Evolutionary conservation across 2,888 invertebrate genomes (phyloP).

Genomic region (Lampropteryx suffumata): DNA sequence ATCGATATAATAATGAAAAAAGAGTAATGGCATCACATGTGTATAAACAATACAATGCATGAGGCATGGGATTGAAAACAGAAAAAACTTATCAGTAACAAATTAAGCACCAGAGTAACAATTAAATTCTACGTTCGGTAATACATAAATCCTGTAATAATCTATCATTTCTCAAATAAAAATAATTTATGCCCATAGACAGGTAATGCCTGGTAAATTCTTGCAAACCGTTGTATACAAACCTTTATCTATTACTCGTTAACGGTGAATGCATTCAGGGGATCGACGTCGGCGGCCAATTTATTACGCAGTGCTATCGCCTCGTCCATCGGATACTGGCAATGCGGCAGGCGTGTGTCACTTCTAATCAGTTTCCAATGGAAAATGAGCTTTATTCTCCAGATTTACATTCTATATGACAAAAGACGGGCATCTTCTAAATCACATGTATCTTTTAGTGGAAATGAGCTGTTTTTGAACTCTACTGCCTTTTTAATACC

Average conservation of each 20-base stretch:
- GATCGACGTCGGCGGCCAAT: conserved; percentile 63
- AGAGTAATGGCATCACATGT: conserved; percentile 1
- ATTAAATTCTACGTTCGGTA: no score
- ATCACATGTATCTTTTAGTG: no score
- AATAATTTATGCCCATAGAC: conserved; percentile 13
- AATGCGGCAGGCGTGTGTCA: conserved; percentile 20
- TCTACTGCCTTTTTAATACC: no score
- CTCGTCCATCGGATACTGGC: conserved; percentile 53
- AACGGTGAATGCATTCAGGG: conserved; percentile 65
- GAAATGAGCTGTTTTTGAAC: no score
- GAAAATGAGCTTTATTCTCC: conserved; percentile 12
- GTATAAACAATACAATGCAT: no score
- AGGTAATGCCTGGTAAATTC: conserved; percentile 18
- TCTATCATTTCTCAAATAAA: conserved; percentile 10
- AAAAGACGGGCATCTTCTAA: not conserved
- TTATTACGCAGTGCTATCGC: conserved; percentile 67
- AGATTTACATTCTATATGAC: not conserved
- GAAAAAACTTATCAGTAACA: no score
- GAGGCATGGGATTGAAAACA: no score
- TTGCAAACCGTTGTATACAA: conserved; percentile 18
- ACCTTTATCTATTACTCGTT: conserved; percentile 51
- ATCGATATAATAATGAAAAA: conserved; percentile 5
- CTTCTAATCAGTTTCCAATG: conserved; percentile 15
- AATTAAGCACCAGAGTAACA: no score
- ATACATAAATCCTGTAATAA: not conserved